Base-by-base conservation (phyloP, 2,888 invertebrate species). In the Cheilosia variabilis region DNA sequence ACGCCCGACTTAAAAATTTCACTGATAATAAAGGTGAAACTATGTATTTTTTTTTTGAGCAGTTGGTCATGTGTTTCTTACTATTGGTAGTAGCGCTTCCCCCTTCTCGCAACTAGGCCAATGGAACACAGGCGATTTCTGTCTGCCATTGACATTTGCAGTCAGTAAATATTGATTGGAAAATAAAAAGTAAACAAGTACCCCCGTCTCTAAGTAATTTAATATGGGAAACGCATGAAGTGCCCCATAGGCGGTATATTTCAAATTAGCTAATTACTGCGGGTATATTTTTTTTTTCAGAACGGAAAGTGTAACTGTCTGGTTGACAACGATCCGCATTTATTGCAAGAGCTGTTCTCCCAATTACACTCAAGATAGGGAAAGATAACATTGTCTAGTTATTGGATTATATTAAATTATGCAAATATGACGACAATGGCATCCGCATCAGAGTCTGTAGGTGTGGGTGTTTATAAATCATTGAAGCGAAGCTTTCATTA, bases 391-490 rank as follows among this genome's bases (percentile, higher is more conserved):
- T 77, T 66, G 47, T 72, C 77, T 72, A 77, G 66, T 83, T 83
- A 72, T 55, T 58, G 50, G 66, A 68, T 72, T 43, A 27, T 69
- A 27, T 69, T 83, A 83, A 77, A 77, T 83, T 83, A 83, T 83
- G 77, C 66, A 77, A 83, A 83, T 77, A 47, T 58, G 57, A 34
- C 41, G 41, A 27, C 37, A 37, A 52, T 34, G 22, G 22, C 24
- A 52, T 13, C 22, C 13, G 37, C 37, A 10, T 13, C 4, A 10
- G 9, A 37, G 13, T 37, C 10, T 4, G 37, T 37, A 37, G 13
- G 37, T 37, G 13, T 37, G 37, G 7, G 31, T 37, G 13, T 37
- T 13, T 13, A 13, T 37, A 37, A 13, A 37, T 37, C 13, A 13
- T 13, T 37, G 37, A 37, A 37, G 37, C 4, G 37, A 37, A 37